Evolutionary conservation across 2,888 invertebrate genomes (phyloP).

Genomic region (Podabrus alpinus): DNA sequence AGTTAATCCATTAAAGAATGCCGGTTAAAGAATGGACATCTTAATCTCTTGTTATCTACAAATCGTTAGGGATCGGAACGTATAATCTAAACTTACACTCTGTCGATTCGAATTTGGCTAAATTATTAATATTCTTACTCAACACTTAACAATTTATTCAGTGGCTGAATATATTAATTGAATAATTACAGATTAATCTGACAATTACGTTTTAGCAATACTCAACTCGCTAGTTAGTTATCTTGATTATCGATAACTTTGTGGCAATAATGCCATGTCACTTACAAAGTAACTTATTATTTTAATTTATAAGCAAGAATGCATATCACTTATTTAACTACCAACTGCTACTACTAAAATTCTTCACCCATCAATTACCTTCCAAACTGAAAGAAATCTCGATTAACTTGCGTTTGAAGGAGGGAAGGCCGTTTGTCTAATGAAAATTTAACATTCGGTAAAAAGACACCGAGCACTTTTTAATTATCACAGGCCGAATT

Average conservation of each 20-base stretch:
- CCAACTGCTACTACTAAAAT: neutral
- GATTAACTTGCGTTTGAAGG: no score
- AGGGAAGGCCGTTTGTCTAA: no score
- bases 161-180: conserved; percentile 17
- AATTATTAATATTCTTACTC: conserved; percentile 11
- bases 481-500: neutral
- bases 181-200: neutral
- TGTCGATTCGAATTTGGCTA: conserved; percentile 37
- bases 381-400: neutral
- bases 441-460: no score
- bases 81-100: conserved; percentile 43
- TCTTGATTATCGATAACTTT: neutral
- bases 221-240: neutral
- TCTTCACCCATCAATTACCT: neutral
- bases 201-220: neutral
- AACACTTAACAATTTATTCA: neutral
- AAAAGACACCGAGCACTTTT: neutral
- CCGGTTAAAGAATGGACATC: conserved; percentile 35
- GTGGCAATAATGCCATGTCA: neutral
- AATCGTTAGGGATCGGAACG: conserved; percentile 38
- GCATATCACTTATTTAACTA: neutral
- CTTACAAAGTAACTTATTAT: neutral
- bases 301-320: neutral
- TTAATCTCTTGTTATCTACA: conserved; percentile 43
- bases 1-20: conserved; percentile 24